These are phyloP conservation scores for Zaprionus inermis DNA, from an alignment of 1,140 invertebrate genomes.

Conservation along the genomic window DNA sequence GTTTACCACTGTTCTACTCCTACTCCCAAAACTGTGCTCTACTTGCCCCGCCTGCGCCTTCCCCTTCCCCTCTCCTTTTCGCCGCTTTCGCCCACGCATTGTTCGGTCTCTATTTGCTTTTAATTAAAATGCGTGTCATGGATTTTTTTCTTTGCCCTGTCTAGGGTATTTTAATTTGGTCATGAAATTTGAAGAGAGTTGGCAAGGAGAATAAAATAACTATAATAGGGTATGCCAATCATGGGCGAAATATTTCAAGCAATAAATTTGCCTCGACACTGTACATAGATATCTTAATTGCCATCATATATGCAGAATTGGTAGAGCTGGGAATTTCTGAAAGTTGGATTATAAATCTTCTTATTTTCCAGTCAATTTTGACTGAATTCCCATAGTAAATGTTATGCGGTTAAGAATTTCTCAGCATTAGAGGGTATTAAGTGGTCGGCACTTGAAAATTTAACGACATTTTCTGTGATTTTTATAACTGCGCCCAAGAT, in stretches of 20 bases:
- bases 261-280: too few relatives aligned
- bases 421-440: constrained; percentile 2
- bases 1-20: not conserved
- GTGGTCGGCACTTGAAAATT: not conserved
- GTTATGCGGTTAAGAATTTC: not conserved
- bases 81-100: constrained; percentile 14
- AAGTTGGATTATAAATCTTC: not conserved
- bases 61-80: not conserved
- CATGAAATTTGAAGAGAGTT: constrained; percentile 7
- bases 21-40: not conserved
- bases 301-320: not conserved
- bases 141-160: constrained; percentile 32
- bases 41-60: not conserved
- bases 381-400: not conserved
- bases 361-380: not conserved
- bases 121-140: constrained; percentile 83
- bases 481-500: constrained; percentile 55
- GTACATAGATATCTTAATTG: not conserved
- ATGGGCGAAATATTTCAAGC: too few relatives aligned
- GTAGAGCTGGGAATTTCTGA: not conserved
- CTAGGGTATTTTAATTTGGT: constrained; percentile 1
- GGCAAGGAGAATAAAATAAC: not conserved
- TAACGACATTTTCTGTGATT: constrained; percentile 24
- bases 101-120: constrained; percentile 69
- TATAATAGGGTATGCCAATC: too few relatives aligned